Conservation (phyloP, 2,113 vertebrate species). For the Mirounga angustirostris region DNA sequence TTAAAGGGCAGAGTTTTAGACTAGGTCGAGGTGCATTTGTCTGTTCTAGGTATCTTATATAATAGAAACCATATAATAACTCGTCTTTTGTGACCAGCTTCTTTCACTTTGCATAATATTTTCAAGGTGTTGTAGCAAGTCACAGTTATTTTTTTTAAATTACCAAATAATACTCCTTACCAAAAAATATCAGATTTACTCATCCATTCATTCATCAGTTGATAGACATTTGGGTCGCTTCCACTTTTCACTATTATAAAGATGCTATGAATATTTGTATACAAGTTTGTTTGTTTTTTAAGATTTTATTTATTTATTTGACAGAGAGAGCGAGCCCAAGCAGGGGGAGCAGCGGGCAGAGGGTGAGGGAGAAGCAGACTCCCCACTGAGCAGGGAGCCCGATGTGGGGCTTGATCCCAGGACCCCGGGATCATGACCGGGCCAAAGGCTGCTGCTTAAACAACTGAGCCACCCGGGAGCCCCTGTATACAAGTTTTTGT, state of each 20-base stretch:
- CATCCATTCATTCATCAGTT: not conserved
- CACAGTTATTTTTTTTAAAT: not conserved
- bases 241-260: constrained; percentile 16
- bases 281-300: not conserved
- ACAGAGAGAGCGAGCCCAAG: not conserved
- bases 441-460: too few relatives aligned
- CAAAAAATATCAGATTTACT: not conserved
- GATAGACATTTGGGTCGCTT: not conserved
- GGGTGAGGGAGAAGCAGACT: too few relatives aligned
- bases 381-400: too few relatives aligned
- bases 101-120: constrained; percentile 19
- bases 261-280: not conserved
- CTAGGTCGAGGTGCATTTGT: not conserved
- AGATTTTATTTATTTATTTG: not conserved
- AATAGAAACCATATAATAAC: not conserved
- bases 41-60: not conserved
- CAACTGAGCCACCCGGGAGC: too few relatives aligned
- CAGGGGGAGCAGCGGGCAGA: too few relatives aligned
- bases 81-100: not conserved
- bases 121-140: not conserved
- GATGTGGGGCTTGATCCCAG: too few relatives aligned
- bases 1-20: not conserved
- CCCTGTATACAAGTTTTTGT: not conserved
- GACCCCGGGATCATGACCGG: too few relatives aligned
- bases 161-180: constrained; percentile 4